Conservation (phyloP, 2,797 vertebrate species). For the Pagetopsis macropterus region DNA sequence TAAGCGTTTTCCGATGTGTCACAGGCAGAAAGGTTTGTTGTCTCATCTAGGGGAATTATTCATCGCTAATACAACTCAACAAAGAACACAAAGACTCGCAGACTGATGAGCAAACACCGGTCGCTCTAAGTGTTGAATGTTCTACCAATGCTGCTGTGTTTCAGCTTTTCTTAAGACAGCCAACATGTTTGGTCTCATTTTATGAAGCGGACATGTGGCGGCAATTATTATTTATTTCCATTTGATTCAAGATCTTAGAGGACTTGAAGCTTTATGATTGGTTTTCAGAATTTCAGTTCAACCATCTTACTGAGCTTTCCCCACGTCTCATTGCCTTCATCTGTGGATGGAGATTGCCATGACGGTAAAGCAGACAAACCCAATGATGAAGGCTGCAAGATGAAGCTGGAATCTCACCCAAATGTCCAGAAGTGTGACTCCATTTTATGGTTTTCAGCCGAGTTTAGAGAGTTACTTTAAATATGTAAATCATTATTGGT, state of each 20-base stretch:
- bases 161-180: background rate
- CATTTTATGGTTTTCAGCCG: background rate
- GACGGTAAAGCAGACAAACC: background rate
- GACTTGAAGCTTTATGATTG: background rate
- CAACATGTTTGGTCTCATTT: background rate
- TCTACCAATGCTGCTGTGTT: background rate
- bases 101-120: fast-evolving
- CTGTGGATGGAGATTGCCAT: background rate
- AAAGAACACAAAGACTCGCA: no score
- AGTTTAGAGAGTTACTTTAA: no score
- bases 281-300: no score
- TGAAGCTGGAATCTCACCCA: background rate
- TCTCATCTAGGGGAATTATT: background rate
- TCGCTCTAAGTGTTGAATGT: background rate
- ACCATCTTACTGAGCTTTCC: background rate
- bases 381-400: background rate
- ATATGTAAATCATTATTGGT: no score
- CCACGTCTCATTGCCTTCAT: background rate
- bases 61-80: background rate
- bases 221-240: background rate
- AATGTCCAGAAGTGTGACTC: background rate
- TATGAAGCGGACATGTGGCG: background rate
- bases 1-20: background rate
- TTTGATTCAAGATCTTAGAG: background rate
- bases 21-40: background rate